Percentiles rank a stretch among this genome's conserved stretches.
Conservation (phyloP, 2,888 invertebrate genomes). For the Pristionchus arcanus region DNA sequence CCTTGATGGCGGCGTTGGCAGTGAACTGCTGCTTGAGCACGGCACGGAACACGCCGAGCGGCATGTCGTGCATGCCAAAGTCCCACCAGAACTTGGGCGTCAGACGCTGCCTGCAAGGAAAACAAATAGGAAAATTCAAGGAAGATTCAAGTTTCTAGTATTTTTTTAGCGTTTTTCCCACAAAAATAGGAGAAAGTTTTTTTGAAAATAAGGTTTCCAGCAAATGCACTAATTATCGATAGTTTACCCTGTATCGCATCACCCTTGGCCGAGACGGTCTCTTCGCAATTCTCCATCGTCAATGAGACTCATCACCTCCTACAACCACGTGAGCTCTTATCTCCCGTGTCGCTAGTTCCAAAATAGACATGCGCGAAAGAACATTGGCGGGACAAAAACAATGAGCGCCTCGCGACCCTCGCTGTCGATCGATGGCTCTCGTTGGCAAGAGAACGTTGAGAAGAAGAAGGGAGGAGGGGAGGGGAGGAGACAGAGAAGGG, state of each 20-base stretch:
- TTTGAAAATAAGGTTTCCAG: too few relatives aligned
- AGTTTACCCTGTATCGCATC: not conserved
- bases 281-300: not conserved
- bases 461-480: not conserved
- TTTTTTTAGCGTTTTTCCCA: too few relatives aligned
- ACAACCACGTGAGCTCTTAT: conserved; percentile 12
- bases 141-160: too few relatives aligned
- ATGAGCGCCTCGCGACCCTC: conserved; percentile 2
- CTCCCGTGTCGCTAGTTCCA: not conserved
- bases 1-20: conserved; percentile 81
- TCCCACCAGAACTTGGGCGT: conserved; percentile 78
- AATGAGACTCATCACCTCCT: not conserved
- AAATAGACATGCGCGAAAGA: not conserved
- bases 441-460: conserved; percentile 37
- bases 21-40: conserved; percentile 80
- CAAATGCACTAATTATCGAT: not conserved
- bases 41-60: conserved; percentile 77
- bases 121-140: too few relatives aligned
- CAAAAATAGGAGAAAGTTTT: too few relatives aligned
- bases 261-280: not conserved
- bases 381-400: not conserved
- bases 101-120: conserved; percentile 71
- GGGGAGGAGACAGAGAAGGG: not conserved
- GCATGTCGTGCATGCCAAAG: conserved; percentile 74
- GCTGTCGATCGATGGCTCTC: not conserved